These are phyloP conservation scores for Acinonyx jubatus DNA, from an alignment of 2,113 vertebrate genomes.

Conservation along the genomic window DNA sequence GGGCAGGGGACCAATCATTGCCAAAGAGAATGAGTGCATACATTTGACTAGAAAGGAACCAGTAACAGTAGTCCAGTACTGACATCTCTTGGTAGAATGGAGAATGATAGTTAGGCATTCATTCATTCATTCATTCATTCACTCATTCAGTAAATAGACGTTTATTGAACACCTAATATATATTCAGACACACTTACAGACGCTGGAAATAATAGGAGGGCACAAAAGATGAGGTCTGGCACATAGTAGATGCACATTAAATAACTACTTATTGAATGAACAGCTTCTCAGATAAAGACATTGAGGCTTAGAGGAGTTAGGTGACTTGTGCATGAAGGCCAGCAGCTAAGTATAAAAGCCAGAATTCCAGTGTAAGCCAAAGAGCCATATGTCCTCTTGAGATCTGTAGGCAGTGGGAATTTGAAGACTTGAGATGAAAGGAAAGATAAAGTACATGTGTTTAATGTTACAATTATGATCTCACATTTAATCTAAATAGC, in stretches of 20 bases:
- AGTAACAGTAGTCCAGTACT: slow-evolving; percentile 26
- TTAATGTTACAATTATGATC: not conserved
- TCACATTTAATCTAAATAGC: not conserved
- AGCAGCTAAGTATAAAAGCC: not conserved
- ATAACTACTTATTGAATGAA: not conserved
- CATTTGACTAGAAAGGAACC: not conserved
- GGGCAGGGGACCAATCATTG: not conserved
- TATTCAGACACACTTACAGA: not conserved
- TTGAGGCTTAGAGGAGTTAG: not conserved
- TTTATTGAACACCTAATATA: slow-evolving; percentile 12
- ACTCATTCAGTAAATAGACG: not conserved
- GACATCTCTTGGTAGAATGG: slow-evolving; percentile 49
- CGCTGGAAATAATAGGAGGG: not conserved
- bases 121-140: not conserved
- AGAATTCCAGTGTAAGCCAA: not conserved
- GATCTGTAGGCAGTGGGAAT: not conserved
- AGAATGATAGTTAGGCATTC: not conserved
- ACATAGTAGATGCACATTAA: not conserved
- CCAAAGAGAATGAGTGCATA: not conserved
- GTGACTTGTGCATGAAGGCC: not conserved
- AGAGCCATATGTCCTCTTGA: not conserved
- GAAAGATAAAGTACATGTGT: not conserved
- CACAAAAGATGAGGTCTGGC: not conserved
- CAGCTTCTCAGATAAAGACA: not conserved
- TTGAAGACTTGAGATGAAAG: not conserved